These are phyloP conservation scores for Drosophila murphyi DNA, from an alignment of 1,140 invertebrate genomes.

Conservation along the genomic window DNA sequence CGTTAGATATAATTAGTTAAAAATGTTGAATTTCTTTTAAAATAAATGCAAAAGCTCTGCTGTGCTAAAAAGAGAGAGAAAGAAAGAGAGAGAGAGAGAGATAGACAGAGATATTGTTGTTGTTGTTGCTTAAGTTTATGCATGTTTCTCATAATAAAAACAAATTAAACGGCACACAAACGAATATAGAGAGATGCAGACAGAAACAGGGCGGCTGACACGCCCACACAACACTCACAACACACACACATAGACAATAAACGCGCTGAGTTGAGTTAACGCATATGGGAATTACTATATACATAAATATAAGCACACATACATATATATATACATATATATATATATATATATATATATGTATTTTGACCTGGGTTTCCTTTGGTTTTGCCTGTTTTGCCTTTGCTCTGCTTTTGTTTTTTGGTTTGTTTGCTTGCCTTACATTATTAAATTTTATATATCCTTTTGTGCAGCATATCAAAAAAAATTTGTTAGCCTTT, in stretches of 20 bases:
- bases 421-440: conserved; percentile 34
- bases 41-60: background rate
- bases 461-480: conserved; percentile 44
- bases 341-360: conserved; percentile 20
- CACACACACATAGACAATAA: conserved; percentile 49
- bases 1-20: conserved; percentile 12
- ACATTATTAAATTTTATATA: conserved; percentile 77
- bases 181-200: conserved; percentile 16
- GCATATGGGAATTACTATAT: conserved; percentile 58
- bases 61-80: conserved; percentile 5
- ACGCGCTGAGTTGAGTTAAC: conserved; percentile 67
- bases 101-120: background rate
- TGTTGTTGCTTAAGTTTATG: conserved; percentile 29
- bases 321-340: background rate
- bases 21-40: background rate
- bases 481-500: conserved; percentile 73
- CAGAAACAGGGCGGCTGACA: conserved; percentile 11
- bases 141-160: conserved; percentile 8
- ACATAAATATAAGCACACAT: too few species aligned
- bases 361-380: conserved; percentile 27
- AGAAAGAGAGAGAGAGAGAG: background rate
- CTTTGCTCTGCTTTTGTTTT: conserved; percentile 18
- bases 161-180: conserved; percentile 32
- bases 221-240: conserved; percentile 11
- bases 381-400: conserved; percentile 32